phyloP scores from a whole-genome alignment of 2,888 invertebrate genomes.

The Sarcophaga rosellei region DNA sequence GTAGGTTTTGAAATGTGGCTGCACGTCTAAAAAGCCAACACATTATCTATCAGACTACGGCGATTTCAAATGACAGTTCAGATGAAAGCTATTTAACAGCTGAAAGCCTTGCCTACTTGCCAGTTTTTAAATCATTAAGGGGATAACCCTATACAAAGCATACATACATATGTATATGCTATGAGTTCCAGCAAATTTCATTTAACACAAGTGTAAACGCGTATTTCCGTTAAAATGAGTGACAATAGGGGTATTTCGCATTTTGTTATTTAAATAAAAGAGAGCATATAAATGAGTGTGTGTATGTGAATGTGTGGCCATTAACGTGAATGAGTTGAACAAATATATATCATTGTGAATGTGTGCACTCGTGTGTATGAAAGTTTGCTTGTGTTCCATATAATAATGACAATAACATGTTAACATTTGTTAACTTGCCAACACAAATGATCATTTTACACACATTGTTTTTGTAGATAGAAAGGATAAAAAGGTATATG shows the following conservation, averaged over 20 bases:
- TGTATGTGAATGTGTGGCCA: not conserved
- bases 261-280: not conserved
- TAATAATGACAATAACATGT: slow-evolving; percentile 55
- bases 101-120: no score
- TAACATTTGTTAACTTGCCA: slow-evolving; percentile 55
- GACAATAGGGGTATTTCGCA: slow-evolving; percentile 37
- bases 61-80: no score
- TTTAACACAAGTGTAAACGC: slow-evolving; percentile 56
- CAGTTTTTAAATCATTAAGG: no score
- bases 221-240: slow-evolving; percentile 57
- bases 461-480: slow-evolving; percentile 5
- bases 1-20: no score
- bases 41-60: no score
- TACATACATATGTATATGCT: not conserved
- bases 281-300: not conserved
- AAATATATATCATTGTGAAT: not conserved
- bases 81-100: no score
- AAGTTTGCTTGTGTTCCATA: not conserved
- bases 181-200: slow-evolving; percentile 18
- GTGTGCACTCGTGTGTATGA: not conserved
- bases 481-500: not conserved
- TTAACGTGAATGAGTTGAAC: not conserved
- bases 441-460: slow-evolving; percentile 10
- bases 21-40: no score
- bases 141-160: no score